phyloP scores from a whole-genome alignment of 2,797 vertebrate genomes.

The Picus viridis region DNA sequence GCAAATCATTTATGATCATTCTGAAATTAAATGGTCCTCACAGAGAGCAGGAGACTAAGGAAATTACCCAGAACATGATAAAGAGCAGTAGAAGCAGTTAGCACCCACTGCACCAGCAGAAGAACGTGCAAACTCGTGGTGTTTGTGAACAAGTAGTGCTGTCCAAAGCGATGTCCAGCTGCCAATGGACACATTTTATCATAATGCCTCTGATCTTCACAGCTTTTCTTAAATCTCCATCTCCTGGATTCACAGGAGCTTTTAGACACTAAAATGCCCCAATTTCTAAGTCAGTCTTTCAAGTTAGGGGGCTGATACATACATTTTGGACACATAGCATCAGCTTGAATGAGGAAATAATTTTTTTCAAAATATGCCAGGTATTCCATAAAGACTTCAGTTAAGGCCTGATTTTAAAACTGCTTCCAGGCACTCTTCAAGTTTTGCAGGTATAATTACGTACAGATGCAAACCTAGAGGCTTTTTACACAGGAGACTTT shows the following conservation, averaged over 20 bases:
- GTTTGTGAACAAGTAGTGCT: not conserved
- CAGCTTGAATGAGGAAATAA: not conserved
- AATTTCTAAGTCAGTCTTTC: not conserved
- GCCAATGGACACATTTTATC: not conserved
- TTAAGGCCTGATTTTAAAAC: not conserved
- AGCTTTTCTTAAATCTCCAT: constrained; percentile 1
- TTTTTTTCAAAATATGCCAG: not conserved
- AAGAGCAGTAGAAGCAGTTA: not conserved
- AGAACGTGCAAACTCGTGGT: not conserved
- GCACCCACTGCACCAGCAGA: not conserved
- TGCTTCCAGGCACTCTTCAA: not conserved
- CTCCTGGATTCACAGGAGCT: not conserved
- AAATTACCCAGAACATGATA: constrained; percentile 44
- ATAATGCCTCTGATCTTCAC: not conserved
- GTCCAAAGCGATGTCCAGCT: not conserved
- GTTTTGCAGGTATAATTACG: not conserved
- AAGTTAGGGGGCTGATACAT: not conserved
- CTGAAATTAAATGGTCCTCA: constrained; percentile 22
- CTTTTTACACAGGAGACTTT: not conserved
- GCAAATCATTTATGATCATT: not conserved
- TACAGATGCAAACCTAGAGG: not conserved
- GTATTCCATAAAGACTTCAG: not conserved
- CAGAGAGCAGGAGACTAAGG: not conserved
- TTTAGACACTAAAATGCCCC: not conserved
- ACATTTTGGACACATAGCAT: not conserved